phyloP scores from a whole-genome alignment of 2,113 vertebrate species.

The Upupa epops region DNA sequence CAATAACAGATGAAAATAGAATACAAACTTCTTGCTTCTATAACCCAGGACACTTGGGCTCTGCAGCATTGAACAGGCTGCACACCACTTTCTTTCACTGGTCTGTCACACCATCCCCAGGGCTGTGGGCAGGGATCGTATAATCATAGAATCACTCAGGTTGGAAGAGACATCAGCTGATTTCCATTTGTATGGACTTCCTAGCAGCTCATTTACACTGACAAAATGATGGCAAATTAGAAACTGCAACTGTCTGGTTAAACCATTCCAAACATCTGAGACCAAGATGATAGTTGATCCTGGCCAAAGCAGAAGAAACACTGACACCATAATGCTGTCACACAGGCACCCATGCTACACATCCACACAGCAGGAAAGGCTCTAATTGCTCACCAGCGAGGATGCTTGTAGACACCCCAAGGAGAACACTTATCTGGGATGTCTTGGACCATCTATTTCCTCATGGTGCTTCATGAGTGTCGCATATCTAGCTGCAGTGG shows the following conservation, averaged over 20 bases:
- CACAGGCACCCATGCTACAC: background rate
- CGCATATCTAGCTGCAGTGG: background rate
- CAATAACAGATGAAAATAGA: no score
- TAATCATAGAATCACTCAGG: no score
- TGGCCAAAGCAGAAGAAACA: background rate
- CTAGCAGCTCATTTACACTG: background rate
- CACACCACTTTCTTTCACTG: background rate
- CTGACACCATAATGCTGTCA: background rate
- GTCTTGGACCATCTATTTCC: background rate
- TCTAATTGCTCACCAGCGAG: background rate
- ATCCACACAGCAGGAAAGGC: background rate
- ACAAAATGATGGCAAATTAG: background rate
- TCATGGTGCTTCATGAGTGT: background rate
- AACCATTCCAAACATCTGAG: background rate
- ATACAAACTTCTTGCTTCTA: no score
- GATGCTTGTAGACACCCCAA: background rate
- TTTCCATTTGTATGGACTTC: conserved; percentile 4
- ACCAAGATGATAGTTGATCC: background rate
- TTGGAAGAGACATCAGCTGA: background rate
- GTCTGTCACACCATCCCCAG: background rate
- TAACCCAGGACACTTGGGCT: no score
- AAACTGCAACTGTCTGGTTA: background rate
- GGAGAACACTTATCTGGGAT: background rate
- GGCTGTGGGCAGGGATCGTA: no score
- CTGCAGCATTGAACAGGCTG: background rate